Percentiles rank a stretch among this genome's conserved stretches.
Evolutionary conservation across 1,140 invertebrate genomes (phyloP).

Genomic region (Ceratitis capitata): DNA sequence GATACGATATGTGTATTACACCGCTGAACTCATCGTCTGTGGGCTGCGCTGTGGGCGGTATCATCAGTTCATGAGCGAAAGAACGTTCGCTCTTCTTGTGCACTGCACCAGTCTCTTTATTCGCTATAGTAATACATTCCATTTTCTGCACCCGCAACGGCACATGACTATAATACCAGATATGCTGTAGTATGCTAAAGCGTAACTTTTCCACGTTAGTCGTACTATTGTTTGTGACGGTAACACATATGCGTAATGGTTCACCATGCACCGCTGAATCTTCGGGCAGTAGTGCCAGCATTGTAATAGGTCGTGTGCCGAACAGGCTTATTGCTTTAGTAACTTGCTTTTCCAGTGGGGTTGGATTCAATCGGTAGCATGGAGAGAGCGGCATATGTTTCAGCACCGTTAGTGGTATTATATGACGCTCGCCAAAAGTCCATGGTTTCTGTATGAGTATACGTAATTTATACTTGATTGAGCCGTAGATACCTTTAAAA

Average conservation of each 20-base stretch:
- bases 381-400: slow-evolving; percentile 55
- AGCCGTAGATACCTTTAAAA: slow-evolving; percentile 59
- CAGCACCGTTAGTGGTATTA: slow-evolving; percentile 57
- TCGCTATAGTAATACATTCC: slow-evolving; percentile 56
- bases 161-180: slow-evolving; percentile 59
- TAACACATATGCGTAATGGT: slow-evolving; percentile 59
- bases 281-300: slow-evolving; percentile 57
- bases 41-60: slow-evolving; percentile 57
- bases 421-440: slow-evolving; percentile 59
- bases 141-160: slow-evolving; percentile 56
- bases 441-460: slow-evolving; percentile 57
- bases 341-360: slow-evolving; percentile 58
- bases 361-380: slow-evolving; percentile 49
- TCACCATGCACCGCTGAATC: slow-evolving; percentile 58
- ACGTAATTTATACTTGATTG: slow-evolving; percentile 63
- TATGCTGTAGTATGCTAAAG: slow-evolving; percentile 56
- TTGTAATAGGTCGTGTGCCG: slow-evolving; percentile 58
- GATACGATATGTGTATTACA: slow-evolving; percentile 60
- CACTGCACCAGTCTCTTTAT: slow-evolving; percentile 61
- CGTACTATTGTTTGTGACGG: slow-evolving; percentile 60
- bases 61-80: slow-evolving; percentile 59
- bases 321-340: slow-evolving; percentile 63
- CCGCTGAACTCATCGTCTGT: slow-evolving; percentile 55
- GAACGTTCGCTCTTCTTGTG: slow-evolving; percentile 61
- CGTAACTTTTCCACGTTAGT: slow-evolving; percentile 63